Evolutionary conservation across 2,113 vertebrate species (phyloP).

Genomic region (Amphiprion ocellaris): DNA sequence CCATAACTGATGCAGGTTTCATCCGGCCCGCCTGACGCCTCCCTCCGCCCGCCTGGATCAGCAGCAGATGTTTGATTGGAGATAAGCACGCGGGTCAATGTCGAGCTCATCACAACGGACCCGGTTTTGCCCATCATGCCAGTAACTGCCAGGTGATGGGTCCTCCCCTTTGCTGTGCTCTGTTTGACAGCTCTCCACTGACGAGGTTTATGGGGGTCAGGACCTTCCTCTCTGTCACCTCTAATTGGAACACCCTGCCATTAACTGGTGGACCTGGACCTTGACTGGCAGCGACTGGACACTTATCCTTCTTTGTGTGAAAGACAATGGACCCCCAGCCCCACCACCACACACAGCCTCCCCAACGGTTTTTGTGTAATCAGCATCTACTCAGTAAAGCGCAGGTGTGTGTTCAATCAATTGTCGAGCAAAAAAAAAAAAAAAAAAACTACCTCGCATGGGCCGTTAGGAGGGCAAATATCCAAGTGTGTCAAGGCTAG

Average conservation of each 20-base stretch:
- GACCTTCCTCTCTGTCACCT: conserved; percentile 75
- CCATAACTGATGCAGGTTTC: conserved; percentile 64
- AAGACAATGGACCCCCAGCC: conserved; percentile 47
- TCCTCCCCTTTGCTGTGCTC: conserved; percentile 58
- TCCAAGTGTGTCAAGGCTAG: conserved; percentile 62
- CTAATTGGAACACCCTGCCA: conserved; percentile 73
- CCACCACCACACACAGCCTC: neutral
- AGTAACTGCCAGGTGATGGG: conserved; percentile 69
- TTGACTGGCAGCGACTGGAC: conserved; percentile 58
- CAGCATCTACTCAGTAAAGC: conserved; percentile 50
- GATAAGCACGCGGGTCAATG: conserved; percentile 78
- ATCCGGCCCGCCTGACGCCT: conserved; percentile 36
- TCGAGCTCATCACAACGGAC: conserved; percentile 64
- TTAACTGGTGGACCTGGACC: conserved; percentile 69
- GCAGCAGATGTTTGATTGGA: conserved; percentile 81
- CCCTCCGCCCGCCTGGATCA: conserved; percentile 44
- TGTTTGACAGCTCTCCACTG: conserved; percentile 78
- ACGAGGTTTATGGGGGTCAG: conserved; percentile 80
- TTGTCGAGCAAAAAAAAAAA: conserved; percentile 43
- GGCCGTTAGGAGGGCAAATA: conserved; percentile 60
- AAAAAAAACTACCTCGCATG: conserved; percentile 3
- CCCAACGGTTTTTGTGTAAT: conserved; percentile 51
- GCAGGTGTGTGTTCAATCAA: conserved; percentile 65
- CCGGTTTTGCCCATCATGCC: conserved; percentile 61
- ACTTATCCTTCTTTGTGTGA: conserved; percentile 46